Evolutionary conservation across 1,140 invertebrate genomes (phyloP), one percentile per base, ranked within the genome.

Genomic region (Coelopa frigida): DNA sequence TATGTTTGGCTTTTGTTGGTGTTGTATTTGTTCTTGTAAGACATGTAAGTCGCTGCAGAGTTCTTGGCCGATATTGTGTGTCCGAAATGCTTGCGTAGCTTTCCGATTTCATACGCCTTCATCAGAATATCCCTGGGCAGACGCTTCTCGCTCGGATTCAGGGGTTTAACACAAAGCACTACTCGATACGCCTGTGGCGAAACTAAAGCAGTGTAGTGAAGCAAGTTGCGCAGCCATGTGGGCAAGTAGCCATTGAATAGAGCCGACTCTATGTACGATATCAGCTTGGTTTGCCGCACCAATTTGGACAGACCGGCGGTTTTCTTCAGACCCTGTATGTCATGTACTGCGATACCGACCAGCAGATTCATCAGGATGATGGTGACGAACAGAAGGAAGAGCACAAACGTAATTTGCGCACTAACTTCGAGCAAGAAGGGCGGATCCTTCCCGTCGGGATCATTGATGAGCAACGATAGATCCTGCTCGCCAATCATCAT

Each of bases 401-500:
- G 57, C 11, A 82, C 75, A 58, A 84, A 87, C 2, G 82, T 81
- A 4, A 87, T 71, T 61, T 87, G 83, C 2, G 84, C 80, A 44
- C 81, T 84, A 17, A 83, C 75, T 55, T 82, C 78, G 2, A 84
- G 57, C 7, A 83, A 54, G 48, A 82, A 77, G 4, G 74, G 74
- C 4, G 75, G 73, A 61, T 78, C 75, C 24, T 78, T 76, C 4
- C 77, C 74, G 52, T 79, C 76, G 1, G 81, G 77, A 46, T 79
- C 75, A 42, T 81, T 78, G 18, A 82, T 75, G 3, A 85, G 59
- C 14, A 85, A 70, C 44, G 83, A 81, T 26, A 86, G 74, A 54
- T 85, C 82, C 40, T 87, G 67, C 62, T 92, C 89, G 0, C 89
- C 88, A 3, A 88, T 89, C 87, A 91, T 91, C 86, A 91, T 90